Base-by-base conservation (phyloP, 2,797 vertebrate genomes). In the Peromyscus eremicus region DNA sequence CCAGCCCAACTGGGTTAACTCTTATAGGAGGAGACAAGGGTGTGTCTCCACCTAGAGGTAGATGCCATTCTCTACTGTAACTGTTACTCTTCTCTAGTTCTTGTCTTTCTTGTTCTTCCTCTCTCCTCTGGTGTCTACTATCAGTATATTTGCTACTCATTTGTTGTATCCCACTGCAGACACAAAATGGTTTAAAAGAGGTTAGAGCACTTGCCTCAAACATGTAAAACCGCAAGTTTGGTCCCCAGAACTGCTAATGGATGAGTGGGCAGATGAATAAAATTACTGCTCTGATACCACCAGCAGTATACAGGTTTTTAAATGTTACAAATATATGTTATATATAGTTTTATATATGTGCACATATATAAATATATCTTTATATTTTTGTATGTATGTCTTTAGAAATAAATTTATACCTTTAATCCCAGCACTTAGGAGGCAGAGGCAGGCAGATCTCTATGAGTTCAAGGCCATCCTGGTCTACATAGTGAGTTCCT, bases 351-450 rank as follows among this genome's bases (percentile, higher is more conserved):
- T 16, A 76, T 46, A 49, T 16, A 27, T 27, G 23, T 43, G 21
- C 9, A 40, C n/a, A 43, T 13, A 29, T 46, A 49, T 62, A 62
- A 91, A 66, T 23, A 43, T 68, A 66, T 77, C 32, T 80, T 43
- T 17, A 43, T 55, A 68, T 49, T n/a, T 80, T 75, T 43, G 23
- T 43, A 29, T 23, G 34, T 81, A 19, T 66, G 27, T 88, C 62
- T 89, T 85, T 49, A 82, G 60, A 68, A 86, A 89, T 34, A 92
- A 94, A 62, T 79, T 70, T 79, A 81, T 40, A 62, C 14, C 57
- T 83, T 40, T 43, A 83, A 64, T 83, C 37, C 25, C 37, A 83
- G 12, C 25, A 62, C 60, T 62, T 83, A 23, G 3, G 57, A 62
- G 13, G 37, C 57, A 83, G 60, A 64, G 57, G 37, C 40, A 83